These are phyloP conservation scores for Cryptocephalus moraei DNA, from an alignment of 2,888 invertebrate genomes.

Conservation along the genomic window DNA sequence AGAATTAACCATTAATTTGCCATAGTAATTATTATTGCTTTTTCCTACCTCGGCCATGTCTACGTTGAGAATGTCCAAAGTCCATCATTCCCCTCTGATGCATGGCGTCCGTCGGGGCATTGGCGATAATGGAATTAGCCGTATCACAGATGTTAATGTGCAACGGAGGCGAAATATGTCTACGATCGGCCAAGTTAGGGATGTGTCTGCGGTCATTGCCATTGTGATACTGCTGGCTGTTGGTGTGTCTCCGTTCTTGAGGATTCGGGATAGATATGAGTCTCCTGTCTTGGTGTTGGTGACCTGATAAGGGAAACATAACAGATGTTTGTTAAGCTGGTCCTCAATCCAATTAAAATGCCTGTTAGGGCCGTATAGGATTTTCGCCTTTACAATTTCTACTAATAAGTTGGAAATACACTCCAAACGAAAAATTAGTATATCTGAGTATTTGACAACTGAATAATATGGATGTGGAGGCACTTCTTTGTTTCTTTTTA, in stretches of 20 bases:
- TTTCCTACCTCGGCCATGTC: conserved; percentile 31
- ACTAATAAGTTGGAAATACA: too few species aligned
- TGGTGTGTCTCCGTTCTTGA: conserved; percentile 20
- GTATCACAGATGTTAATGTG: conserved; percentile 46
- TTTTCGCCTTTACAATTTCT: too few species aligned
- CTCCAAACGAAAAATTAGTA: too few species aligned
- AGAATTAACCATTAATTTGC: too few species aligned
- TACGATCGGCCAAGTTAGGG: conserved; percentile 28
- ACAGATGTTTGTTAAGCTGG: too few species aligned
- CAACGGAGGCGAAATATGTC: conserved; percentile 43
- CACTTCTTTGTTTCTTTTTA: too few species aligned
- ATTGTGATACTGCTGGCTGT: conserved; percentile 22
- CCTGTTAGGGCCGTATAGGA: too few species aligned
- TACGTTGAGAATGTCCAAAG: conserved; percentile 29
- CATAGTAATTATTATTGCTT: too few species aligned
- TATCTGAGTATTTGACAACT: too few species aligned
- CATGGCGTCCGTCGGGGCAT: conserved; percentile 26
- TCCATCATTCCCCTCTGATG: conserved; percentile 33
- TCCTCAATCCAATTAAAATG: too few species aligned
- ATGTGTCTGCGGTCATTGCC: conserved; percentile 28
- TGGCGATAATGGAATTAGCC: conserved; percentile 23
- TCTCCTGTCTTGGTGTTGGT: conserved; percentile 22
- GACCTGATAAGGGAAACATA: too few species aligned
- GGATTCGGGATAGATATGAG: conserved; percentile 13
- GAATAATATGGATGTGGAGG: too few species aligned